Base-by-base conservation (phyloP, 2,888 invertebrate genomes). In the Spisula solida region DNA sequence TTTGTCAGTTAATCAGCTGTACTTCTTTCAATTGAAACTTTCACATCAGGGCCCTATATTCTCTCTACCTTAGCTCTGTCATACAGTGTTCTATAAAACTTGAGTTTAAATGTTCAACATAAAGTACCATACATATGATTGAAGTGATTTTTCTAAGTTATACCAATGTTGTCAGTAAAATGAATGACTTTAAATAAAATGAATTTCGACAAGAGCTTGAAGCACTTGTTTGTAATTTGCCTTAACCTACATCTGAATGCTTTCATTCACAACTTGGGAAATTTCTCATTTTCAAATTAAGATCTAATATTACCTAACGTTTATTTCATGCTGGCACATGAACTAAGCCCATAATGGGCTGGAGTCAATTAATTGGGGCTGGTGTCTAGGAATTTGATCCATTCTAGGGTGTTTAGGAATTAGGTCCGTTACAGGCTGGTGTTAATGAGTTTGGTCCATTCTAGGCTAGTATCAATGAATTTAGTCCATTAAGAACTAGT, bases 91-190 rank as follows among this genome's bases (percentile, higher is more conserved):
- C 60, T 10, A 66, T 66, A 66, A 66, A 66, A 66, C 60, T 66
- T 66, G 60, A 66, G 60, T 66, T n/a, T 66, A 66, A 66, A 66
- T 66, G 60, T 66, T 66, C n/a, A 66, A 6, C 60, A 25, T 66
- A n/a, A 66, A 66, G 60, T 66, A 25, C 60, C 25, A 20, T 66
- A 25, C 60, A 66, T 41, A 41, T 66, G 60, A 66, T 25, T 25
- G 60, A 25, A 66, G 51, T 51, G 12, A 51, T 51, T 51, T 16
- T 51, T 51, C 41, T 51, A 51, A 51, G 51, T 51, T 51, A 16
- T 51, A 51, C 14, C 51, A 66, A 25, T 10, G 25, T n/a, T 66
- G 25, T 66, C 60, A 66, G 60, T n/a, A 12, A 66, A 66, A 66
- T 66, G 25, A 25, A 66, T 66, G 60, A 66, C 60, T 66, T n/a